phyloP scores from a whole-genome alignment of 2,888 invertebrate species.

The Agriopis marginaria region DNA sequence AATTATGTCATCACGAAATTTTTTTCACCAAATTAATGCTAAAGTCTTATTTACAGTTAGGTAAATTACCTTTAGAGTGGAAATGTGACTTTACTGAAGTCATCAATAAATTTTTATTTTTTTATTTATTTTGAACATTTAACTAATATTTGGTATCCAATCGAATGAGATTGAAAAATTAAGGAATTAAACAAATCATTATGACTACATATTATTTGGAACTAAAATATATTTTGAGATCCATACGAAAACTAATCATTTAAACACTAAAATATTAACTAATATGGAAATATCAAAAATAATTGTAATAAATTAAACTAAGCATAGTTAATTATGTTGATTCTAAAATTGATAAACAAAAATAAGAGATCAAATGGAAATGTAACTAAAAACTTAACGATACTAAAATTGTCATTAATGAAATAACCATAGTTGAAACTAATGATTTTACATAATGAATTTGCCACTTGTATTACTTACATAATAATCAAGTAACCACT shows the following conservation, averaged over 20 bases:
- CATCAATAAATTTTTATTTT: conserved; percentile 30
- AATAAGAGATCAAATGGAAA: conserved; percentile 83
- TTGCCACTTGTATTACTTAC: conserved; percentile 26
- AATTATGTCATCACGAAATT: conserved; percentile 44
- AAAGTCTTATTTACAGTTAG: conserved; percentile 39
- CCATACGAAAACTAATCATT: conserved; percentile 59
- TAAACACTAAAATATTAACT: conserved; percentile 59
- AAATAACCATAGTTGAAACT: conserved; percentile 12
- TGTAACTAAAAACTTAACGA: conserved; percentile 81
- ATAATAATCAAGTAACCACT: conserved; percentile 20
- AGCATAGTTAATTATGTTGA: conserved; percentile 54
- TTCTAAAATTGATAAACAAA: conserved; percentile 76
- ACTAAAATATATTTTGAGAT: conserved; percentile 82
- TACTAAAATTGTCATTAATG: conserved; percentile 46
- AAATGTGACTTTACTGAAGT: conserved; percentile 41
- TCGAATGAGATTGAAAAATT: conserved; percentile 61
- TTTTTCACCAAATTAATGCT: conserved; percentile 47
- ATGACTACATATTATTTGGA: conserved; percentile 83
- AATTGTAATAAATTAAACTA: conserved; percentile 78
- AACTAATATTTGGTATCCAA: conserved; percentile 84
- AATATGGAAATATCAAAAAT: conserved; percentile 39
- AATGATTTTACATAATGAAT: conserved; percentile 23
- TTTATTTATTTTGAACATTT: conserved; percentile 60
- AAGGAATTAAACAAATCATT: conserved; percentile 60
- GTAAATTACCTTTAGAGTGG: conserved; percentile 3